Percentiles rank a stretch among this genome's conserved stretches.
phyloP scores from a whole-genome alignment of 2,888 invertebrate genomes.

The Caenorhabditis afra region DNA sequence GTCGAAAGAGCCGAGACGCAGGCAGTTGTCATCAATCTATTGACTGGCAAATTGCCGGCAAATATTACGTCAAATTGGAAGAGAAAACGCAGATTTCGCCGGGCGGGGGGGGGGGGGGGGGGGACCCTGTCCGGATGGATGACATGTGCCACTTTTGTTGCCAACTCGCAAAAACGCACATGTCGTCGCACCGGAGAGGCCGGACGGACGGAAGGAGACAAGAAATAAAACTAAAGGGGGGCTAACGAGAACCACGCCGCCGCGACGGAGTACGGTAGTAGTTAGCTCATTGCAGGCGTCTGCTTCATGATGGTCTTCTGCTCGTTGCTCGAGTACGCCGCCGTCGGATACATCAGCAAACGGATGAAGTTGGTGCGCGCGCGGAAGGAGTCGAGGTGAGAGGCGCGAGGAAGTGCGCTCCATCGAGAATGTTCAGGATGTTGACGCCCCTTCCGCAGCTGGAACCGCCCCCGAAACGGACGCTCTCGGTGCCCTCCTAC shows the following conservation, averaged over 20 bases:
- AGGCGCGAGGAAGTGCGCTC: no score
- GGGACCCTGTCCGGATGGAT: constrained; percentile 14
- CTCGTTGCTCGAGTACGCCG: constrained; percentile 95
- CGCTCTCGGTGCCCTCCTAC: constrained; percentile 58
- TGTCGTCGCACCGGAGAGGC: constrained; percentile 30
- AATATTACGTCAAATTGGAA: constrained; percentile 57
- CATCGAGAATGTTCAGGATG: constrained; percentile 27
- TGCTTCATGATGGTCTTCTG: constrained; percentile 99
- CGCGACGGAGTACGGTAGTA: neutral
- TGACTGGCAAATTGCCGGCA: constrained; percentile 60
- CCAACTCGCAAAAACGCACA: constrained; percentile 52
- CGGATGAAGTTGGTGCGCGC: constrained; percentile 67
- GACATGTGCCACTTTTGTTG: constrained; percentile 55
- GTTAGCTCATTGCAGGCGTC: constrained; percentile 67
- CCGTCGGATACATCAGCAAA: constrained; percentile 96
- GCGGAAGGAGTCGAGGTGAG: constrained; percentile 61
- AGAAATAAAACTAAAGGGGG: constrained; percentile 30
- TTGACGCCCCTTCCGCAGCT: constrained; percentile 40
- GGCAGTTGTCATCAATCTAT: constrained; percentile 56
- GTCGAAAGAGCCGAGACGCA: constrained; percentile 1
- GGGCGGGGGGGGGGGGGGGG: no score
- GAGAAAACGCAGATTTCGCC: constrained; percentile 17
- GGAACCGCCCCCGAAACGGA: constrained; percentile 48
- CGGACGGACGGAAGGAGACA: no score
- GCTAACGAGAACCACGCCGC: constrained; percentile 5